Base-by-base conservation (phyloP, 2,113 vertebrate species). In the Siniperca knerii region DNA sequence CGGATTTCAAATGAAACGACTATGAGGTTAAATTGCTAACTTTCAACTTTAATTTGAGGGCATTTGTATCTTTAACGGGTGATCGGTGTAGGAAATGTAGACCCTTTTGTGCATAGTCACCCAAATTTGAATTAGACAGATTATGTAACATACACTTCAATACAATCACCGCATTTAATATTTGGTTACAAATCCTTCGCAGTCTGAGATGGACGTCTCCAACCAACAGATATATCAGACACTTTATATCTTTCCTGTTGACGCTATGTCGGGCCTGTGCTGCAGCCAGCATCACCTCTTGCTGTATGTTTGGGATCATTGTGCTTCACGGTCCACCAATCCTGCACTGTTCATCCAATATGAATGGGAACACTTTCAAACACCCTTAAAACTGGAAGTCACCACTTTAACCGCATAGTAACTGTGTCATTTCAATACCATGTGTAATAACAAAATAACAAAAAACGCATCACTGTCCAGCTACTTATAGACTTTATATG, bases 401-500 rank as follows among this genome's bases (percentile, higher is more conserved):
- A 9, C 0, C 35, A 44, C 5, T 1, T 77, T 21, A 29, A 68
- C 64, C 18, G 23, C 8, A 12, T 20, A n/a, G 21, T 60, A 21
- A 20, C 37, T 23, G 33, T 58, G 33, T 52, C 20, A 54, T 61
- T 54, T 35, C 46, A 62, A 11, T 21, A 52, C 9, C 13, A 55
- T 25, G 64, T 57, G 37, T 55, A 81, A 61, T 4, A 35, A 9
- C 37, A 55, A 62, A 44, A 57, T 18, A 68, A 54, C 33, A 62
- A 77, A 40, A 37, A 10, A 64, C 4, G 29, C n/a, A 5, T 83
- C 68, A 77, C 18, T 37, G 68, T 84, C 4, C 13, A 8, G 52
- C 75, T 67, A 29, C 40, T 65, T 58, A 40, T 23, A 40, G 40
- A 40, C 50, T 52, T 57, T 42, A 29, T 75, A n/a, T 52, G 9